A percentile compares a stretch with the other conserved stretches of the same genome.
phyloP scores from a whole-genome alignment of 2,888 invertebrate genomes.

The Plutella xylostella region DNA sequence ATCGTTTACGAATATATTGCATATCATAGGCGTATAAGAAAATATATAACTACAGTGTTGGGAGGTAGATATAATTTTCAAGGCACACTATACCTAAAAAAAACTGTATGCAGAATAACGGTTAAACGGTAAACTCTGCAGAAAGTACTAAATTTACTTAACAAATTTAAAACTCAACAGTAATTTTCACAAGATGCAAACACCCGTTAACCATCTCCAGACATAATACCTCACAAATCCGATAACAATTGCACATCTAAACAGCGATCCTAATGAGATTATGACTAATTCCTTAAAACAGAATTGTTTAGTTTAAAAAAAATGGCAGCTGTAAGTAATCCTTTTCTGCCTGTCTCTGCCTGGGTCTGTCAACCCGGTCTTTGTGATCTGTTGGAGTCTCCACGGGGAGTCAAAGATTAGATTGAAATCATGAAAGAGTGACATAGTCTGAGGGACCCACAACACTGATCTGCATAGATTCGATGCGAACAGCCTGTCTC shows the following conservation, averaged over 20 bases:
- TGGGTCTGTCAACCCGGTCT: conserved; percentile 65
- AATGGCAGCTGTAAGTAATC: conserved; percentile 54
- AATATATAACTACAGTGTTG: no score
- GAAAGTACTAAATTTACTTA: no score
- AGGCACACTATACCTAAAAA: no score
- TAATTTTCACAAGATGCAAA: neutral
- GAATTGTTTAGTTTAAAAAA: conserved; percentile 22
- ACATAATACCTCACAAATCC: conserved; percentile 19
- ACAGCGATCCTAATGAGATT: conserved; percentile 44
- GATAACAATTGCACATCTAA: conserved; percentile 25
- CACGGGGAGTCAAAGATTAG: conserved; percentile 59
- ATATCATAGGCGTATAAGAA: no score
- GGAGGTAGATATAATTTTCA: no score
- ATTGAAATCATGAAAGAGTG: conserved; percentile 57
- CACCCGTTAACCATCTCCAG: neutral
- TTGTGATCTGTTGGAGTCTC: conserved; percentile 58
- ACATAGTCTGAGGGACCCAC: conserved; percentile 60
- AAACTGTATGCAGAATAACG: no score
- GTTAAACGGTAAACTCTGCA: no score
- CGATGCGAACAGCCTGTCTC: no score
- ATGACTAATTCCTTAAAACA: conserved; percentile 50
- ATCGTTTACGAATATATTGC: no score
- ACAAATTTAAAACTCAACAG: neutral
- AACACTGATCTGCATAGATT: no score
- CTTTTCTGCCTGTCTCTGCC: conserved; percentile 27